Percentiles rank a stretch among this genome's conserved stretches.
These are phyloP conservation scores for Aradus depressus DNA, from an alignment of 2,888 invertebrate species.

Conservation along the genomic window DNA sequence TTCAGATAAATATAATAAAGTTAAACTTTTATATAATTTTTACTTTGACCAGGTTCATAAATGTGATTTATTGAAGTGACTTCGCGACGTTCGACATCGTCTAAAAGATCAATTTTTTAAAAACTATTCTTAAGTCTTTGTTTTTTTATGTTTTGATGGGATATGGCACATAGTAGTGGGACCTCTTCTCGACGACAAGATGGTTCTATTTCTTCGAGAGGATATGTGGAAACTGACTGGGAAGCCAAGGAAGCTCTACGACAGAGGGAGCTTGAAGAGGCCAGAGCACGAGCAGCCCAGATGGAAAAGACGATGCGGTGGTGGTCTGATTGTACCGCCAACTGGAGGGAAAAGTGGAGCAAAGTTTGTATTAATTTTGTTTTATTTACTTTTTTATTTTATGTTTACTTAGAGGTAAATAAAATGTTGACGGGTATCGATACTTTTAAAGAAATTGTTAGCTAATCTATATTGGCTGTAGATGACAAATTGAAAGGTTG, in stretches of 20 bases:
- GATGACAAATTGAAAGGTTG: no score
- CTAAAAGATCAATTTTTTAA: not conserved
- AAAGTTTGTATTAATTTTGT: constrained; percentile 42
- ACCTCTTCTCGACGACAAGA: constrained; percentile 51
- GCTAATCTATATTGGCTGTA: no score
- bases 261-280: constrained; percentile 82
- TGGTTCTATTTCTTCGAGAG: constrained; percentile 25
- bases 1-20: no score
- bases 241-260: constrained; percentile 63
- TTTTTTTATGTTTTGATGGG: not conserved
- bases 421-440: no score
- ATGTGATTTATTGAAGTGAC: no score
- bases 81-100: not conserved
- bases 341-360: constrained; percentile 94
- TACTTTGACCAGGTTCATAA: no score
- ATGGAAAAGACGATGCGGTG: constrained; percentile 99
- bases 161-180: constrained; percentile 37
- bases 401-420: not conserved
- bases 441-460: no score
- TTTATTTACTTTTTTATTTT: not conserved
- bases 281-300: constrained; percentile 84
- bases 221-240: constrained; percentile 52
- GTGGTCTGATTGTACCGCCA: constrained; percentile 97
- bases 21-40: no score
- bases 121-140: not conserved